Evolutionary conservation across 2,888 invertebrate species (phyloP).

Genomic region (Axea sp.): DNA sequence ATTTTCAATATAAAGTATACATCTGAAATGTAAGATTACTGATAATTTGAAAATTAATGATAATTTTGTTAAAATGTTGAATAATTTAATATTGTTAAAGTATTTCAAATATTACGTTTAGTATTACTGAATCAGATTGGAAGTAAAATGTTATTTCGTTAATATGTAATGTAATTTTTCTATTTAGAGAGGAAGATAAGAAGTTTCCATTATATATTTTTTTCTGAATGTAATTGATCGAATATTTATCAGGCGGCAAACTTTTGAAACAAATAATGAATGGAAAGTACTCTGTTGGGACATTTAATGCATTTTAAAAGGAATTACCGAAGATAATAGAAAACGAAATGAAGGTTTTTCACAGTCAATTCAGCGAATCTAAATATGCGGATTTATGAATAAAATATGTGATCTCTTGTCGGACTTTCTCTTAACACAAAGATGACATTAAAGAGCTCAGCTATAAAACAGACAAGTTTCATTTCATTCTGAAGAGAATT

Average conservation of each 20-base stretch:
- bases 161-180: too few species aligned
- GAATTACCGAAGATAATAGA: conserved; percentile 4
- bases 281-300: conserved; percentile 4
- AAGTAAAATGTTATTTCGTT: too few species aligned
- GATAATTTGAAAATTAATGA: too few species aligned
- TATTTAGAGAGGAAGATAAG: too few species aligned
- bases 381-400: conserved; percentile 25
- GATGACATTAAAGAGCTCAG: background rate
- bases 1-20: too few species aligned
- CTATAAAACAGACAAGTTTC: background rate
- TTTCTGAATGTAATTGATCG: conserved; percentile 2
- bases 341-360: conserved; percentile 12
- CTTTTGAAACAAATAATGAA: conserved; percentile 24
- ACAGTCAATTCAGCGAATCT: conserved; percentile 1
- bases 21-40: too few species aligned
- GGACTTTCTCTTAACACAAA: background rate
- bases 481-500: conserved; percentile 1
- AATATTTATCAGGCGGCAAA: conserved; percentile 9
- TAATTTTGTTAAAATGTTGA: too few species aligned
- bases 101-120: too few species aligned
- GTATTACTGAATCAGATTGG: too few species aligned
- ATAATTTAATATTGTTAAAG: too few species aligned
- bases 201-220: background rate
- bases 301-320: conserved; percentile 19
- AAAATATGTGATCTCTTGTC: conserved; percentile 22